A percentile compares a stretch with the other conserved stretches of the same genome.
Conservation (phyloP, 2,113 vertebrate species). For the Zosterops hypoxanthus region DNA sequence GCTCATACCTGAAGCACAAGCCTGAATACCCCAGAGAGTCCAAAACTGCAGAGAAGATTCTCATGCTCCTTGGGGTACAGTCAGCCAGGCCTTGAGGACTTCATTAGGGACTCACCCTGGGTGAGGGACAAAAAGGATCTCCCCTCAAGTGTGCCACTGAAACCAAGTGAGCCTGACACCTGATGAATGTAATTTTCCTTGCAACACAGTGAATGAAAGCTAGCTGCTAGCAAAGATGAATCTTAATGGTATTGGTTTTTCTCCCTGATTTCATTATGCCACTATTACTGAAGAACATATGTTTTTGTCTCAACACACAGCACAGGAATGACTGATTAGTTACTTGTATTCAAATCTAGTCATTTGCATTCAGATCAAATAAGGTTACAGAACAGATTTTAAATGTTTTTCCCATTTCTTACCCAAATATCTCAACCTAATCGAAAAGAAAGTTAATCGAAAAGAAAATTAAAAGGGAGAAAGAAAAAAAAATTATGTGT, state of each 20-base stretch:
- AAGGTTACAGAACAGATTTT: neutral
- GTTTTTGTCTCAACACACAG: neutral
- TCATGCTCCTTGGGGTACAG: neutral
- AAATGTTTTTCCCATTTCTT: neutral
- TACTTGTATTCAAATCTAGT: neutral
- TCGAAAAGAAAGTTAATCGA: neutral
- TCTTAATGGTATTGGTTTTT: neutral
- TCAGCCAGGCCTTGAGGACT: accelerated
- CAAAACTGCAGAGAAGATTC: neutral
- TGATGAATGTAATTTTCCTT: neutral
- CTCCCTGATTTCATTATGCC: neutral
- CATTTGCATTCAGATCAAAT: neutral
- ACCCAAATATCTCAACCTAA: neutral
- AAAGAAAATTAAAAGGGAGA: neutral
- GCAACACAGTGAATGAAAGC: neutral
- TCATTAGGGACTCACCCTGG: neutral
- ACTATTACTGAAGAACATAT: neutral
- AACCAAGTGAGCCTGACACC: neutral
- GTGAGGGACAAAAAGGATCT: neutral
- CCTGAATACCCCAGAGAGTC: neutral
- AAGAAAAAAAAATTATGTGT: neutral
- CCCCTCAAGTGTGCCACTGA: neutral
- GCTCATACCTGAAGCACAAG: neutral
- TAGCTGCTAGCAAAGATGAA: neutral
- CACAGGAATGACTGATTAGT: neutral